Conservation (phyloP, 2,113 vertebrate species). For the Sisor rabdophorus region DNA sequence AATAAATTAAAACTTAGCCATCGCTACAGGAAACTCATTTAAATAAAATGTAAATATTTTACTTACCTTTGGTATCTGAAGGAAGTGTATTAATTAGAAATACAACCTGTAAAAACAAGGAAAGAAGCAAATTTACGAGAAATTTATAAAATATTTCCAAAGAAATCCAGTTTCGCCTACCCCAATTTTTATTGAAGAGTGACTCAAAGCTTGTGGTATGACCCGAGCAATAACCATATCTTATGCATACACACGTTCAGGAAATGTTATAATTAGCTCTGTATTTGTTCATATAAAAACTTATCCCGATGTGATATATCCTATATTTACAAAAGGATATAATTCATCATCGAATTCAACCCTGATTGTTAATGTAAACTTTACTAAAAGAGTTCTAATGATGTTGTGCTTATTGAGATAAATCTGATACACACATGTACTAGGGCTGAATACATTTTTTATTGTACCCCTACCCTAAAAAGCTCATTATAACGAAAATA, state of each 20-base stretch:
- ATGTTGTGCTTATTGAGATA: background rate
- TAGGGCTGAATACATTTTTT: background rate
- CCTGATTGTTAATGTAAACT: background rate
- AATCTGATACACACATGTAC: background rate
- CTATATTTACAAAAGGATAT: background rate
- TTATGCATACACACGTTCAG: background rate
- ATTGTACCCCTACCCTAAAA: background rate
- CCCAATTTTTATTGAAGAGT: background rate
- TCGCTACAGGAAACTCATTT: background rate
- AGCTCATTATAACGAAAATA: background rate
- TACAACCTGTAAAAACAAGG: background rate
- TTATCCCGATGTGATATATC: background rate
- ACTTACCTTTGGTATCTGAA: background rate
- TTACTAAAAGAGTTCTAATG: background rate
- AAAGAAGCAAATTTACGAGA: background rate
- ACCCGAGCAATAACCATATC: conserved; percentile 8
- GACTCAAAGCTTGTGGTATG: background rate
- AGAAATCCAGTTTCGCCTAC: background rate
- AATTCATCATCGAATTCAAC: background rate
- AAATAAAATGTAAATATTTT: background rate
- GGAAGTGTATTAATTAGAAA: background rate
- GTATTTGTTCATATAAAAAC: background rate
- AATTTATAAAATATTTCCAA: background rate
- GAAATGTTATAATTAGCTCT: background rate
- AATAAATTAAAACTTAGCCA: background rate